Conservation (phyloP, 1,140 invertebrate genomes). For the Pomacea maculata region DNA sequence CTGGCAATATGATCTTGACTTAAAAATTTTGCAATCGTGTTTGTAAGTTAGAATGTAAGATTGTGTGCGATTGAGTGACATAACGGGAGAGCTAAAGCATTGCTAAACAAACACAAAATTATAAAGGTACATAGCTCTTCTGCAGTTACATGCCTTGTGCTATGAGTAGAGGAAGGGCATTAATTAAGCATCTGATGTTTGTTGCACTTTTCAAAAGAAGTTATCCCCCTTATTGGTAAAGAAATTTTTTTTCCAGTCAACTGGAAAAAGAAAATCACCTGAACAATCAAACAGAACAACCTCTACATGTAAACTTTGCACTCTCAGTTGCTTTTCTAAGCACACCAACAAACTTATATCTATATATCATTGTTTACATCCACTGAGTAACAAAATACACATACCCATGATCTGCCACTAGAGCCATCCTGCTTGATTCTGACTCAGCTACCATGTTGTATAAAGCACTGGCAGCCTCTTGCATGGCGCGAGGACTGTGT, state of each 20-base stretch:
- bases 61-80: neutral
- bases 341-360: too few relatives aligned
- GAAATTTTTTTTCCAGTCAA: too few relatives aligned
- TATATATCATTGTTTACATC: too few relatives aligned
- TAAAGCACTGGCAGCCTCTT: constrained; percentile 53
- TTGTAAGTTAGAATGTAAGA: neutral
- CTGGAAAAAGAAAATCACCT: neutral
- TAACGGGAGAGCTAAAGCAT: neutral
- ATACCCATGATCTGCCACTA: constrained; percentile 60
- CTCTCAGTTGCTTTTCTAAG: too few relatives aligned
- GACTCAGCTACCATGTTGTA: constrained; percentile 60
- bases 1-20: neutral
- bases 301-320: too few relatives aligned
- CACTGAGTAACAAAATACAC: too few relatives aligned
- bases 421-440: constrained; percentile 53
- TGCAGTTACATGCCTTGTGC: too few relatives aligned
- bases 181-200: too few relatives aligned
- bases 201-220: too few relatives aligned
- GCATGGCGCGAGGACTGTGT: constrained; percentile 46
- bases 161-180: too few relatives aligned
- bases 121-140: neutral
- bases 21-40: neutral
- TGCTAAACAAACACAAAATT: neutral
- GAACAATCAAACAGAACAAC: neutral
- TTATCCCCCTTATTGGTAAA: too few relatives aligned